phyloP scores from a whole-genome alignment of 2,113 vertebrate genomes.

The Chloebia gouldiae region DNA sequence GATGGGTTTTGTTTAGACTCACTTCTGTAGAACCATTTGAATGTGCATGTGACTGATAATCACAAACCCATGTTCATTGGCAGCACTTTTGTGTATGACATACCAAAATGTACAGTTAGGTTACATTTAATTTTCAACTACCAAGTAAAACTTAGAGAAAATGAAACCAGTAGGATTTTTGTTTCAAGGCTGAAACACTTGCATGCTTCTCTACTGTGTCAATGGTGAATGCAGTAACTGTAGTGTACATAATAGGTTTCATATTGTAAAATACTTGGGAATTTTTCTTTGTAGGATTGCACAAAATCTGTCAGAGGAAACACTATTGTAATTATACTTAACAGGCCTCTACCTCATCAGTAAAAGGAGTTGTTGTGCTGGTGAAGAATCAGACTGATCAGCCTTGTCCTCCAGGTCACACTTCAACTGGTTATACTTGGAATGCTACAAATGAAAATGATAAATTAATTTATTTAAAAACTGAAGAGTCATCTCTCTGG shows the following conservation, averaged over 20 bases:
- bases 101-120: neutral
- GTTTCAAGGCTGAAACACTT: neutral
- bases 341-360: constrained; percentile 72
- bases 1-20: neutral
- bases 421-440: neutral
- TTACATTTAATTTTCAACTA: neutral
- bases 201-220: neutral
- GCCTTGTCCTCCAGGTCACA: neutral
- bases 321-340: neutral
- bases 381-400: constrained; percentile 58
- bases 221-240: neutral
- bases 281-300: neutral
- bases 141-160: neutral
- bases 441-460: neutral
- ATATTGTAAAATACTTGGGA: neutral
- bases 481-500: constrained; percentile 66
- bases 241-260: neutral
- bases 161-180: neutral
- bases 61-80: neutral
- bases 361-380: constrained; percentile 82
- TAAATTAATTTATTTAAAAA: constrained; percentile 78
- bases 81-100: neutral
- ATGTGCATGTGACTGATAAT: neutral
- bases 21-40: neutral
- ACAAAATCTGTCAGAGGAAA: neutral